Percentiles rank a stretch among this genome's conserved stretches.
Conservation (phyloP, 1,140 invertebrate species). For the Capitella teleta region DNA sequence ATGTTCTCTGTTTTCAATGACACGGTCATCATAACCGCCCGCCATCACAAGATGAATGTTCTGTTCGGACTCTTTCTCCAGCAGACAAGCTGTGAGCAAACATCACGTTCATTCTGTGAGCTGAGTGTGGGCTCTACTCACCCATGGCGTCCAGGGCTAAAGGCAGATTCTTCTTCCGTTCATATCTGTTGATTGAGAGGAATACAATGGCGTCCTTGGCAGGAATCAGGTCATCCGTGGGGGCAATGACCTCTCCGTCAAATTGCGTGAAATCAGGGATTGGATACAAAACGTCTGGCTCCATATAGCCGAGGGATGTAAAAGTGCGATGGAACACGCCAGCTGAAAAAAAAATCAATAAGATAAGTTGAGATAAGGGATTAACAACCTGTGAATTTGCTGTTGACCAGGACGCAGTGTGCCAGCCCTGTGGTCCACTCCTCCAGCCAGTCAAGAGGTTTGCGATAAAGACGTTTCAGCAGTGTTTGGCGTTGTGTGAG, state of each 20-base stretch:
- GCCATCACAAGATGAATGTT: conserved; percentile 78
- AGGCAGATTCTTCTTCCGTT: conserved; percentile 87
- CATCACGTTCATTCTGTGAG: not conserved
- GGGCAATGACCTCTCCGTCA: conserved; percentile 48
- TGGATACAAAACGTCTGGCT: conserved; percentile 79
- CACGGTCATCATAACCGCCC: conserved; percentile 87
- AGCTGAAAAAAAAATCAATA: conserved; percentile 40
- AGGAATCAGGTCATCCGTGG: conserved; percentile 41
- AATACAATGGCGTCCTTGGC: conserved; percentile 45
- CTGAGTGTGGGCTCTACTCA: not conserved
- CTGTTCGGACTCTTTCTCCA: conserved; percentile 41
- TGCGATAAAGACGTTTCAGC: conserved; percentile 67
- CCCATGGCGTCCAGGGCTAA: conserved; percentile 72
- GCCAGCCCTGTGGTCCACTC: conserved; percentile 75
- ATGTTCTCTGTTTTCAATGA: conserved; percentile 81
- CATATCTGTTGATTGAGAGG: conserved; percentile 93
- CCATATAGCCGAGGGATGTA: conserved; percentile 46
- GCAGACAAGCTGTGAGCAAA: conserved; percentile 21
- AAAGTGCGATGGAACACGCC: conserved; percentile 77
- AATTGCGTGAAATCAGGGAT: conserved; percentile 75
- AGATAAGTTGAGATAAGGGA: not conserved
- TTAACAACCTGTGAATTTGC: conserved; percentile 63
- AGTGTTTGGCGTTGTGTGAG: conserved; percentile 44
- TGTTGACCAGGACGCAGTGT: conserved; percentile 84
- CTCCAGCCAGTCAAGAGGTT: conserved; percentile 85